Evolutionary conservation across 2,797 vertebrate genomes (phyloP), one percentile per base, ranked within the genome.

Genomic region (Sebastes alutus): DNA sequence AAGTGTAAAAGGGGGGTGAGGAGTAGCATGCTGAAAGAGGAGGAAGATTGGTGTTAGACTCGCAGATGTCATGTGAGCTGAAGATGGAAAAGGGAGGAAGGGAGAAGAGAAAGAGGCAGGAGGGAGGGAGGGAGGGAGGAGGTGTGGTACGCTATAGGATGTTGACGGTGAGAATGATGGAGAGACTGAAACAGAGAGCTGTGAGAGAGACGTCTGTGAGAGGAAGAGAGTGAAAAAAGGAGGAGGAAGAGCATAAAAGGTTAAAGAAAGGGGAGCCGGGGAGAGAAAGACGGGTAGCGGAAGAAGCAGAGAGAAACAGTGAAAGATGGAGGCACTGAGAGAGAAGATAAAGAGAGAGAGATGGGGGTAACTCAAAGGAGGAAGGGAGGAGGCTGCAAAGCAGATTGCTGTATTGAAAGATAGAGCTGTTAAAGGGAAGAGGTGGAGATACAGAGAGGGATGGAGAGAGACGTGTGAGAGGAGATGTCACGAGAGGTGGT

Each of bases 31-130:
- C 73, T 78, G 84, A 90, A 90, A 88, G 69, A 80, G 65, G 76
- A 83, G 83, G 83, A 75, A 72, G 85, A 86, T 81, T 87, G 77
- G 87, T 84, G 87, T 84, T 80, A 90, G 86, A 87, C 84, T 67
- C 68, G 86, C 90, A 91, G 87, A 92, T 91, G 91, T 85, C 84
- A 91, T 89, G 88, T 82, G 87, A 84, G 84, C 74, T 71, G 75
- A 79, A 77, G 89, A 88, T 69, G 68, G 35, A 59, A 49, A 67
- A 29, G 60, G 60, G 46, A 75, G 67, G 72, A 75, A 75, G 73
- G 20, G 71, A 78, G 70, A 77, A 60, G 54, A 66, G 66, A 64
- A 72, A 63, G 71, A 71, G 61, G 60, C 22, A 78, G 54, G 25
- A 72, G 54, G 16, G 38, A 42, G 38, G 16, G 5, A 42, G 5